A percentile compares a stretch with the other conserved stretches of the same genome.
phyloP scores from a whole-genome alignment of 2,888 invertebrate genomes.

The Spodoptera picta region DNA sequence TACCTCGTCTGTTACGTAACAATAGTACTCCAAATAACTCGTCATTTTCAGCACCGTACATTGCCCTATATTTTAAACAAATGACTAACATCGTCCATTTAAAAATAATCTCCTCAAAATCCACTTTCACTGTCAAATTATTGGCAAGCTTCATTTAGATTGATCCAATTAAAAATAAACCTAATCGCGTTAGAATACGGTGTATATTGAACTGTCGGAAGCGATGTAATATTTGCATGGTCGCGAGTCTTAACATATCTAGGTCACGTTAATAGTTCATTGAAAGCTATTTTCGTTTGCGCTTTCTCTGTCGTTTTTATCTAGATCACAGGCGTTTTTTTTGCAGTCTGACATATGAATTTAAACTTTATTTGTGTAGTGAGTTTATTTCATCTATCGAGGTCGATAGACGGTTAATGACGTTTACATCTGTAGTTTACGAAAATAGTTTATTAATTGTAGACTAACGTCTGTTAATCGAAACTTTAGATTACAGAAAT shows the following conservation, averaged over 20 bases:
- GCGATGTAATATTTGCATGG: conserved; percentile 35
- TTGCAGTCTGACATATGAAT: too few relatives aligned
- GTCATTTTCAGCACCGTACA: conserved; percentile 6
- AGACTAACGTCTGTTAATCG: too few relatives aligned
- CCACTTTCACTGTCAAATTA: conserved; percentile 50
- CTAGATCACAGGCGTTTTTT: conserved; percentile 9
- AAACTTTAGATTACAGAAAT: too few relatives aligned
- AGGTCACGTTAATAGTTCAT: conserved; percentile 42
- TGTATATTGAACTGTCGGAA: conserved; percentile 17
- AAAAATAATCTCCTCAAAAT: conserved; percentile 39
- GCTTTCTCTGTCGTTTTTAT: conserved; percentile 39
- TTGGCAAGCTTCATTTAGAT: conserved; percentile 38
- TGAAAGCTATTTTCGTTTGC: conserved; percentile 43
- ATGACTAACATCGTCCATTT: conserved; percentile 14
- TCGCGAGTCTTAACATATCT: conserved; percentile 35
- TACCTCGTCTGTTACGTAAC: background rate
- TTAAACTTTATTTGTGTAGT: too few relatives aligned
- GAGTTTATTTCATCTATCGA: too few relatives aligned
- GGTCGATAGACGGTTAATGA: too few relatives aligned
- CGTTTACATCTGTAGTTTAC: too few relatives aligned
- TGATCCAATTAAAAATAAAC: conserved; percentile 16
- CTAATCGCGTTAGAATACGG: conserved; percentile 23
- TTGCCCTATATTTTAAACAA: conserved; percentile 37
- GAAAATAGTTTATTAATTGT: too few relatives aligned
- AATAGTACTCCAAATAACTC: background rate